Conservation (phyloP, 2,113 vertebrate genomes). For the Pelobates fuscus region DNA sequence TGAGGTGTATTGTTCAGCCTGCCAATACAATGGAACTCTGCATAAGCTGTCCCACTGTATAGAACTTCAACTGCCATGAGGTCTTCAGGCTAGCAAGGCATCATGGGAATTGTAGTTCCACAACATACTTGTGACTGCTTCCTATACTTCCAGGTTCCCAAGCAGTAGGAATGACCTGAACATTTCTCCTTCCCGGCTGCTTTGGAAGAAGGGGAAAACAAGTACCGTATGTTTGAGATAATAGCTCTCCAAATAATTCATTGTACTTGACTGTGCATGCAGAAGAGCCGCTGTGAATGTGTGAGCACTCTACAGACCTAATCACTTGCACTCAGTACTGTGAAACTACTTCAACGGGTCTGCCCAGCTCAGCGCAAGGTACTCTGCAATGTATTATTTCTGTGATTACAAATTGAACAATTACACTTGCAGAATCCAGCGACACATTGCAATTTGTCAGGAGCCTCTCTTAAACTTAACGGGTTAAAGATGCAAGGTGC, state of each 20-base stretch:
- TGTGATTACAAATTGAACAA: neutral
- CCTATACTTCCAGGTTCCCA: neutral
- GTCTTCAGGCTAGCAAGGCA: no score
- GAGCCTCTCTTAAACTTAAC: no score
- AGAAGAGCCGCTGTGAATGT: slow-evolving; percentile 15
- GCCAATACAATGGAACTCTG: no score
- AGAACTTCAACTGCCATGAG: neutral
- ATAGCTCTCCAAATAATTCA: slow-evolving; percentile 32
- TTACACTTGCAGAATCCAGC: no score
- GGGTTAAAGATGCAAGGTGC: no score
- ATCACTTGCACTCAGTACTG: slow-evolving; percentile 3
- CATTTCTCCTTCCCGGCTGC: neutral
- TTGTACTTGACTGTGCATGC: slow-evolving; percentile 22
- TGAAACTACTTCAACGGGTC: neutral
- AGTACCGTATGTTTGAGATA: slow-evolving; percentile 14
- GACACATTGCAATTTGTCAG: neutral
- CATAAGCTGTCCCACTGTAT: no score
- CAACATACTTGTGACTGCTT: neutral
- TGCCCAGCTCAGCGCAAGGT: neutral
- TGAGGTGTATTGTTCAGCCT: no score
- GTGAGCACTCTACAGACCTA: slow-evolving; percentile 3
- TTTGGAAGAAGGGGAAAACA: slow-evolving; percentile 3
- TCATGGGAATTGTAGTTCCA: no score
- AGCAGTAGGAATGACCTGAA: neutral
- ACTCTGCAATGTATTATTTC: neutral